Base-by-base conservation (phyloP, 2,113 vertebrate species). In the Acinonyx jubatus region DNA sequence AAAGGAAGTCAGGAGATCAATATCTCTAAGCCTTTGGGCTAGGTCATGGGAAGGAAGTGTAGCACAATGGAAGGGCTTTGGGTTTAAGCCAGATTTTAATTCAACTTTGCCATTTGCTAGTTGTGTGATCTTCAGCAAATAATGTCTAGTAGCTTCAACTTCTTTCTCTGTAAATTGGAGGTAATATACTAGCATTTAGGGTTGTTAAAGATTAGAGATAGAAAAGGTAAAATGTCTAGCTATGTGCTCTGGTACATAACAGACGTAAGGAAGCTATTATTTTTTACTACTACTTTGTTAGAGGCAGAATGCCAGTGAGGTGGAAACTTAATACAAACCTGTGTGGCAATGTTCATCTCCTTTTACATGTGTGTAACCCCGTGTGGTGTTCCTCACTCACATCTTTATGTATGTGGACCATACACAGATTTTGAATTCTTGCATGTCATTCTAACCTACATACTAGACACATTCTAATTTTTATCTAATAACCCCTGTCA, bases 71-170 rank as follows among this genome's bases (percentile, higher is more conserved):
- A 76, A 71, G 68, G 55, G 6, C 15, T 95, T 76, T 81, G 65
- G 1, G 29, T 36, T 69, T 68, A 92, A 85, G 31, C 21, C 45
- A 14, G 27, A 36, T 63, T 92, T 74, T 45, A 86, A 84, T 41
- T 3, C 25, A 74, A 1, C 4, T 88, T 85, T 86, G 29, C 13
- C 41, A 16, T 71, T 86, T 69, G 50, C 16, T 82, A 81, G 48
- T 85, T 95, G 23, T 48, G 66, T 85, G 65, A 82, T 68, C 41
- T 91, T 94, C 19, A 88, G 19, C 50, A 95, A 94, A 55, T 66
- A 88, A 74, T 63, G 0, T 87, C 68, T 52, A 31, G 25, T 50
- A 81, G 31, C 12, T 25, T 91, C 38, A 65, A 45, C 25, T 92
- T 71, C 19, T 88, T 78, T 68, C n/a, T 80, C 13, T 86, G 41